These are phyloP conservation scores for Drosophila nigromelanica DNA, from an alignment of 1,140 invertebrate genomes.

Conservation along the genomic window DNA sequence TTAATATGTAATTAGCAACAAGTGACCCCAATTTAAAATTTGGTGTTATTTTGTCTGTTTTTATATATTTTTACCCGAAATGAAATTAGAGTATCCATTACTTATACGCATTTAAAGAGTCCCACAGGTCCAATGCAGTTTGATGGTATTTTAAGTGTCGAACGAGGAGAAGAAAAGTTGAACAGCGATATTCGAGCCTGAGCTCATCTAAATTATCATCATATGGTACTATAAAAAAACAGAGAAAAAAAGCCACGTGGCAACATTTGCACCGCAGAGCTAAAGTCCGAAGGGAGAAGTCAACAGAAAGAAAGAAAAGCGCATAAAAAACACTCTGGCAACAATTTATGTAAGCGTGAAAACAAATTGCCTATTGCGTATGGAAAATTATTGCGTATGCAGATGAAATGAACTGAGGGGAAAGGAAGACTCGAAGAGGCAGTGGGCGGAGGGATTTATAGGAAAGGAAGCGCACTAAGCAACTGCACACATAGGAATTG, in stretches of 20 bases:
- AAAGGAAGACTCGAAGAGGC: neutral
- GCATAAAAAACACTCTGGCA: constrained; percentile 36
- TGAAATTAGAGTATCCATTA: constrained; percentile 26
- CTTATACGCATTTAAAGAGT: constrained; percentile 18
- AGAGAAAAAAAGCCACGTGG: constrained; percentile 36
- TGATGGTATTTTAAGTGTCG: constrained; percentile 74
- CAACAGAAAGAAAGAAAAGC: constrained; percentile 10
- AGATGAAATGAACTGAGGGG: constrained; percentile 40
- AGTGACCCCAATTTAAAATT: constrained; percentile 39
- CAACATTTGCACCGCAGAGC: constrained; percentile 54
- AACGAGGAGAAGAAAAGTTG: constrained; percentile 30
- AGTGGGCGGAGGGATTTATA: neutral
- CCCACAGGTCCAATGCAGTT: constrained; percentile 68
- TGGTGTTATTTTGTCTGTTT: neutral
- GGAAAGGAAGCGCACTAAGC: neutral
- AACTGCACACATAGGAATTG: constrained; percentile 52
- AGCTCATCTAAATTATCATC: constrained; percentile 64
- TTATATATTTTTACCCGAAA: neutral
- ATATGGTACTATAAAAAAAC: constrained; percentile 37
- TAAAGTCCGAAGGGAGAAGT: constrained; percentile 28
- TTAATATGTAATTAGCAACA: constrained; percentile 63
- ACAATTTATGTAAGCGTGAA: constrained; percentile 72
- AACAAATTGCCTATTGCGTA: constrained; percentile 73
- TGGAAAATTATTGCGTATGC: constrained; percentile 70
- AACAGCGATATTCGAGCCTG: constrained; percentile 40